Percentiles rank a stretch among this genome's conserved stretches.
phyloP scores from a whole-genome alignment of 2,113 vertebrate genomes.

The Corythornis madagascariensis region DNA sequence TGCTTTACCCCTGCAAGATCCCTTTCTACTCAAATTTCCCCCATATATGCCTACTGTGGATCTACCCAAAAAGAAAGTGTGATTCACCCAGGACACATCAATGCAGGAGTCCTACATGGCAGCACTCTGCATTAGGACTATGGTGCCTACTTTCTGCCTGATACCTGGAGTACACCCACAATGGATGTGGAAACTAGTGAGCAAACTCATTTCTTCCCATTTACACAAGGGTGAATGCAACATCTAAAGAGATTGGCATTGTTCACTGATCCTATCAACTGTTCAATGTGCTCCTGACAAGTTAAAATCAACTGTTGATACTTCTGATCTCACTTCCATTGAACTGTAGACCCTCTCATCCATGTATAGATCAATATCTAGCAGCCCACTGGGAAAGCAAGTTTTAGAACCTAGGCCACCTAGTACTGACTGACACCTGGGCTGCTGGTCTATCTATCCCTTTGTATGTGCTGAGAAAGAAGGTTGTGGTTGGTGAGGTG shows the following conservation, averaged over 20 bases:
- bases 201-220: background rate
- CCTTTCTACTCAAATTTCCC: background rate
- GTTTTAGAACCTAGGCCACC: background rate
- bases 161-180: background rate
- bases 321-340: background rate
- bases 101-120: too few relatives aligned
- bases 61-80: rapidly evolving
- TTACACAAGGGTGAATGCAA: background rate
- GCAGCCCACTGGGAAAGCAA: background rate
- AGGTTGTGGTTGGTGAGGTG: background rate
- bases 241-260: background rate
- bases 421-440: background rate
- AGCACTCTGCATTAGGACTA: background rate
- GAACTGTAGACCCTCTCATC: background rate
- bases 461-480: background rate
- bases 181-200: background rate
- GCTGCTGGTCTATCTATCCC: background rate
- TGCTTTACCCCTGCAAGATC: background rate
- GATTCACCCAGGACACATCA: background rate
- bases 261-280: background rate
- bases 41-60: too few relatives aligned
- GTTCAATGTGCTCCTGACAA: background rate
- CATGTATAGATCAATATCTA: conserved; percentile 59
- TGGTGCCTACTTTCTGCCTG: background rate
- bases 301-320: background rate